Evolutionary conservation across 2,888 invertebrate genomes (phyloP).

Genomic region (Luffia ferchaultella): DNA sequence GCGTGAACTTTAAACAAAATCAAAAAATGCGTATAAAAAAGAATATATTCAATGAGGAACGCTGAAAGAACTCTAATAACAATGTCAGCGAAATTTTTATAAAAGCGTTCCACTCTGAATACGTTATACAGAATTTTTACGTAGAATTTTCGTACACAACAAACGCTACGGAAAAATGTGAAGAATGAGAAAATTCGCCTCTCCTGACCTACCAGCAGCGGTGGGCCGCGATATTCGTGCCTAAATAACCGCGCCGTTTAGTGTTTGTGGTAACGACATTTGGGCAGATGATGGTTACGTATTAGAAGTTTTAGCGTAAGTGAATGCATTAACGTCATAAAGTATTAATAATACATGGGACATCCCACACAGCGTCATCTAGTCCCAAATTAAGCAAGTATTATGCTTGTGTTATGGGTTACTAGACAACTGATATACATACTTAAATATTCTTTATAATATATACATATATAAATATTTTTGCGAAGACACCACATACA

Average conservation of each 20-base stretch:
- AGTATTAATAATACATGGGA: too few species aligned
- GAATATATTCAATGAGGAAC: neutral
- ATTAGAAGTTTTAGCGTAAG: slow-evolving; percentile 4
- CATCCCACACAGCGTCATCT: too few species aligned
- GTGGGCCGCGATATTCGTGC: slow-evolving; percentile 20
- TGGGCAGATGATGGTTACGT: slow-evolving; percentile 14
- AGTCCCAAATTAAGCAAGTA: too few species aligned
- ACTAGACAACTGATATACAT: too few species aligned
- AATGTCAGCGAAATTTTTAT: neutral
- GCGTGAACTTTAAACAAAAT: too few species aligned
- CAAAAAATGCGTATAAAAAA: neutral
- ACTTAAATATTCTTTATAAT: too few species aligned
- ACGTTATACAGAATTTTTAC: slow-evolving; percentile 32
- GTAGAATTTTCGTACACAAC: slow-evolving; percentile 31
- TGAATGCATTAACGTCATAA: too few species aligned
- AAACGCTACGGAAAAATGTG: slow-evolving; percentile 42
- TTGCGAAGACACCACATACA: too few species aligned
- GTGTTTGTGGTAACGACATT: slow-evolving; percentile 14
- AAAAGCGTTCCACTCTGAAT: slow-evolving; percentile 37
- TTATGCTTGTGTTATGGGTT: too few species aligned
- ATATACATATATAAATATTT: too few species aligned
- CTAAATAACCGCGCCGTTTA: slow-evolving; percentile 22
- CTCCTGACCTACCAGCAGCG: slow-evolving; percentile 17
- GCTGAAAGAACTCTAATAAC: neutral
- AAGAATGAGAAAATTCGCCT: slow-evolving; percentile 26